phyloP scores from a whole-genome alignment of 2,888 invertebrate genomes.

The Cheilosia scutellata region DNA sequence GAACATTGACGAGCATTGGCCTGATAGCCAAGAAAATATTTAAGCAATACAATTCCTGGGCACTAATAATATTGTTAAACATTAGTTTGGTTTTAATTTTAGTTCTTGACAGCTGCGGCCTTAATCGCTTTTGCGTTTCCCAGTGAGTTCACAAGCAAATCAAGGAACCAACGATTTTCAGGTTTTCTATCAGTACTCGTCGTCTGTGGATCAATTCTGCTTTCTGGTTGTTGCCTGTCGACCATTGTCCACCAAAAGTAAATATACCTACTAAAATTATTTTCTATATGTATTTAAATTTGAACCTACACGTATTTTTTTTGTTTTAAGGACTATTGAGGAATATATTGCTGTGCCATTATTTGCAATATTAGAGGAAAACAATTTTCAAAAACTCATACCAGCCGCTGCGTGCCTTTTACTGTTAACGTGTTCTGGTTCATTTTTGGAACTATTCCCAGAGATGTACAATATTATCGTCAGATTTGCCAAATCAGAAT shows the following conservation, averaged over 20 bases:
- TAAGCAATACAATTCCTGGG: no score
- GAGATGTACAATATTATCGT: slow-evolving; percentile 85
- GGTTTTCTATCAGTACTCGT: slow-evolving; percentile 79
- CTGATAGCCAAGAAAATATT: no score
- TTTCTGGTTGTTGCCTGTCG: slow-evolving; percentile 82
- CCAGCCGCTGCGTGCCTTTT: slow-evolving; percentile 86
- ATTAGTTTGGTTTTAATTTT: slow-evolving; percentile 9
- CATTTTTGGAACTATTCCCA: slow-evolving; percentile 86
- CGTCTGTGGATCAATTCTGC: slow-evolving; percentile 80
- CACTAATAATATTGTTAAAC: no score
- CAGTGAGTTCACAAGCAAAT: slow-evolving; percentile 80
- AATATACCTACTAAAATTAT: slow-evolving; percentile 55
- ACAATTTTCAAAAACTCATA: slow-evolving; percentile 85
- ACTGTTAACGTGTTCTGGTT: slow-evolving; percentile 85
- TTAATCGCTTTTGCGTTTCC: slow-evolving; percentile 82
- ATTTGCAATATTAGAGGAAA: slow-evolving; percentile 85
- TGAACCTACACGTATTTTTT: background rate
- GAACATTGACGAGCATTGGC: no score
- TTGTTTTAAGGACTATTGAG: slow-evolving; percentile 78
- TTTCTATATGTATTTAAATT: background rate
- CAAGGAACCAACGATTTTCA: slow-evolving; percentile 79
- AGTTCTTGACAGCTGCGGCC: slow-evolving; percentile 82
- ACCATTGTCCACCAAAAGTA: slow-evolving; percentile 83
- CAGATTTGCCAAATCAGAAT: slow-evolving; percentile 85
- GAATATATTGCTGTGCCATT: slow-evolving; percentile 83